Base-by-base conservation (phyloP, 2,113 vertebrate genomes). In the Ochotona princeps region DNA sequence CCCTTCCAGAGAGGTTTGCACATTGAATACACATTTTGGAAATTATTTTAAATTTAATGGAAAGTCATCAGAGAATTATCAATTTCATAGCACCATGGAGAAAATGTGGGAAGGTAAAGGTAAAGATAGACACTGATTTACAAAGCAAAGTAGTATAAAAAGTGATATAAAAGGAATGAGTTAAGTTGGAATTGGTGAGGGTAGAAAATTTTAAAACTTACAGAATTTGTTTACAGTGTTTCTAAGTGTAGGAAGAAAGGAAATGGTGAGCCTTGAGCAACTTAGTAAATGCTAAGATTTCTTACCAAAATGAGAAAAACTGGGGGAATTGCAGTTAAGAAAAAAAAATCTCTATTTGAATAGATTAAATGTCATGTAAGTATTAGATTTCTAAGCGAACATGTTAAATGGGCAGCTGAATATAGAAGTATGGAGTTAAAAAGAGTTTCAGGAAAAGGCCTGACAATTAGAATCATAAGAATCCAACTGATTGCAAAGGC, bases 371-470 rank as follows among this genome's bases (percentile, higher is more conserved):
- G 28, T 72, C 25, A 18, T 32, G 7, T 38, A 60, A 74, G 2
- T 70, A 75, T 79, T 61, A 61, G 26, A 80, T 74, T 89, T 95
- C 44, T 47, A 89, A 38, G 26, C 54, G 18, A 3, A 38, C 28
- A 32, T n/a, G 7, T 82, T 69, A 65, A 80, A 15, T 32, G 54
- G 30, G 73, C 18, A 73, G 7, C 25, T 70, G 65, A 23, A 76
- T 91, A 70, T 35, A 35, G 47, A 57, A 88, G 51, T 75, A 28
- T 30, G 80, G 44, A 69, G 23, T 89, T 81, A 63, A 92, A 79
- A 15, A 84, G 57, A 84, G 35, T 83, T 88, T 66, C 11, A 84
- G 35, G 26, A 30, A 30, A 60, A 76, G 30, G 8, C 66, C n/a
- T 75, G 30, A 30, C 49, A 38, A n/a, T 63, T 57, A 44, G 20